These are phyloP conservation scores for Spheniscus mendiculus DNA, from an alignment of 2,113 vertebrate genomes.

Conservation along the genomic window DNA sequence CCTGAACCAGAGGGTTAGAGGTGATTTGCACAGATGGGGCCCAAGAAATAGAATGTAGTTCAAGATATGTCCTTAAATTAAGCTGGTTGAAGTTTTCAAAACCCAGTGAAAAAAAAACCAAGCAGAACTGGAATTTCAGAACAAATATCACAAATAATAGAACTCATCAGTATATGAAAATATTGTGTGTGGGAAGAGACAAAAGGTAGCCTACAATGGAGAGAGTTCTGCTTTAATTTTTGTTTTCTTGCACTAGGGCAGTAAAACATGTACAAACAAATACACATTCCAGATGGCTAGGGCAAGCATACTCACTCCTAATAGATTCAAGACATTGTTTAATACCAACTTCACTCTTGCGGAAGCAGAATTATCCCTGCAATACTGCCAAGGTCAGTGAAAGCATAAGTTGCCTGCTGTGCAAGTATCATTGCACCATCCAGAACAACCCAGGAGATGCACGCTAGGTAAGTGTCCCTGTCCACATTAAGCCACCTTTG, in stretches of 20 bases:
- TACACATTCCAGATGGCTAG: slow-evolving; percentile 32
- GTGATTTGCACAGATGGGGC: background rate
- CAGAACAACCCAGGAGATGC: background rate
- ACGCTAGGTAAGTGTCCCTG: background rate
- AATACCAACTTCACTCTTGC: background rate
- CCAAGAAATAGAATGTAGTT: background rate
- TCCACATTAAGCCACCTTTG: background rate
- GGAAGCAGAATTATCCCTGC: background rate
- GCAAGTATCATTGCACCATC: background rate
- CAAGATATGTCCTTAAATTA: background rate
- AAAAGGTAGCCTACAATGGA: background rate
- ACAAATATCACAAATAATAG: background rate
- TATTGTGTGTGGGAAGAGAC: background rate
- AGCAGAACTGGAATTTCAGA: background rate
- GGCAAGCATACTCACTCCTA: background rate
- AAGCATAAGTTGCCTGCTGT: slow-evolving; percentile 3
- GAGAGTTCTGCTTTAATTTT: background rate
- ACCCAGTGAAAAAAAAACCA: background rate
- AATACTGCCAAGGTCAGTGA: background rate
- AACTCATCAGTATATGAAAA: background rate
- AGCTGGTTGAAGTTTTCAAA: background rate
- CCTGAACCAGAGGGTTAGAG: background rate
- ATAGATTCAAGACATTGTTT: background rate
- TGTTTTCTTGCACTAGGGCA: slow-evolving; percentile 5
- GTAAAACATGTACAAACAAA: slow-evolving; percentile 49